Evolutionary conservation across 2,113 vertebrate species (phyloP).

Genomic region (Alouatta palliata): DNA sequence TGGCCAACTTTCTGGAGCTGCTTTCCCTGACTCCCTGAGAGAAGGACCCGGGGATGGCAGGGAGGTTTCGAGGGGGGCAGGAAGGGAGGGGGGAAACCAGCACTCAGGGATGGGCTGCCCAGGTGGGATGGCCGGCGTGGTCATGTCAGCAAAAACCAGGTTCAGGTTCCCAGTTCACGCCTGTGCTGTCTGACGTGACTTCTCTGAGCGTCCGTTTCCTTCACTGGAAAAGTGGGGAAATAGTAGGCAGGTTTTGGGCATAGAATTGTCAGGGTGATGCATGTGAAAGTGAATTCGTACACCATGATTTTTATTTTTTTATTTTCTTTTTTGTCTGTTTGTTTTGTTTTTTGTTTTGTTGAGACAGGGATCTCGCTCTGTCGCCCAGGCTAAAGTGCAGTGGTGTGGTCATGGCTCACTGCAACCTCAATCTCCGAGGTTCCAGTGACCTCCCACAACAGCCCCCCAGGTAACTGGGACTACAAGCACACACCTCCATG

Average conservation of each 20-base stretch:
- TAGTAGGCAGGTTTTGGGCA: neutral
- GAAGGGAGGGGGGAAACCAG: neutral
- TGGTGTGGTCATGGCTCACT: no score
- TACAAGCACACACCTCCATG: no score
- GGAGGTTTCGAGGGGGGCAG: fast-evolving
- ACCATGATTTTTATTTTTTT: neutral
- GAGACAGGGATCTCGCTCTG: no score
- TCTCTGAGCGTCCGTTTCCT: neutral
- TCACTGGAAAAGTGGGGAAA: neutral
- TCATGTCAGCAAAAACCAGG: neutral
- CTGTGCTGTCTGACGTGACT: neutral
- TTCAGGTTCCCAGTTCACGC: neutral
- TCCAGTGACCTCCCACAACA: no score
- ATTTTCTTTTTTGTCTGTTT: neutral
- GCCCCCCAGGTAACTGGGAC: no score
- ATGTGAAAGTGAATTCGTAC: neutral
- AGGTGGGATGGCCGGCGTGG: no score
- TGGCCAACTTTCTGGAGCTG: neutral
- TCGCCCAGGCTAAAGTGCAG: no score
- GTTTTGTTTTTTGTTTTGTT: no score
- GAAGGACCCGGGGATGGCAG: neutral
- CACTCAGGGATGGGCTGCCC: no score
- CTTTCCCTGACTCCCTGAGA: no score
- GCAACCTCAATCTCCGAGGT: no score
- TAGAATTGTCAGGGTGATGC: neutral